Evolutionary conservation across 2,113 vertebrate species (phyloP), one percentile per base, ranked within the genome.

Genomic region (Oncorhynchus clarkii): DNA sequence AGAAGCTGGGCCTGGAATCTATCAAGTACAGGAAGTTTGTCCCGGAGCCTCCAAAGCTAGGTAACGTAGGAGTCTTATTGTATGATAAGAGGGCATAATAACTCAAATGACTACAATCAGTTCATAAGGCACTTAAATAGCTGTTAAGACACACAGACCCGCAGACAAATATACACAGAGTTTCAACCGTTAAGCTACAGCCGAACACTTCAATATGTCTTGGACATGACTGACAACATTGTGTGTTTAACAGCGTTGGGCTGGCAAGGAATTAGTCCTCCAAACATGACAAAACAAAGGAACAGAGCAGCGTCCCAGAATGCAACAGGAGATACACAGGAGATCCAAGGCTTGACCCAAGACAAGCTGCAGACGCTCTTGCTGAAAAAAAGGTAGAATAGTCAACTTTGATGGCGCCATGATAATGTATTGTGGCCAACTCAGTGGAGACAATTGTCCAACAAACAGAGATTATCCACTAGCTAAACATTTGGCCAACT

Each of bases 1-100:
- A 89, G 73, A 88, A 88, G 71, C 87, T 93, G 26, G 79, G 86
- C 4, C 1, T 84, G 26, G 84, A 72, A 27, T 68, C 81, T 66
- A 88, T 89, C 8, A 69, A 70, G 66, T 72, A 80, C 80, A 79
- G 84, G 66, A 84, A 76, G 80, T 79, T 82, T 27, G 22, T 3
- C 8, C 26, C 72, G 24, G 77, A 80, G 62, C 85, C 78, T 0
- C 72, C 81, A 22, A 71, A 84, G 67, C 9, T 78, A 70, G 84
- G 83, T 87, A 86, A 49, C 14, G 13, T 8, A 49, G 16, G 14
- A 54, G 13, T 16, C 51, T 16, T 18, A 51, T 51, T 16, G 49
- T 51, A 39, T 39, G 34, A 39, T 39, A 39, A 7, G 34, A 39
- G 34, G 34, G 34, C 31, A 5, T 34, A 34, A 34, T 34, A 39